phyloP scores from a whole-genome alignment of 1,140 invertebrate species.

The Pseudachorutes palmiensis region DNA sequence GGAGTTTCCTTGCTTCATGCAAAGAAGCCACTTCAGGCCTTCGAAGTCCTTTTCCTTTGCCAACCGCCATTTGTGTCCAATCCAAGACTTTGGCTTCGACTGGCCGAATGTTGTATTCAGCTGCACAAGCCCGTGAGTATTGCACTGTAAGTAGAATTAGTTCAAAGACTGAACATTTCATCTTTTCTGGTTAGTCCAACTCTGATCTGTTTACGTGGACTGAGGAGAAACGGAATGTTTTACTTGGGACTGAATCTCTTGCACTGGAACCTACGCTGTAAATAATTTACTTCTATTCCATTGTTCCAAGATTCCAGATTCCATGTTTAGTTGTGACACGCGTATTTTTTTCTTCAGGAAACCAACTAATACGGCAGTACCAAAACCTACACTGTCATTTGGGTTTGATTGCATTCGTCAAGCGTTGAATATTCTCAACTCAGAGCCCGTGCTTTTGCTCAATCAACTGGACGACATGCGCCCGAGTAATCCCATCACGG shows the following conservation, averaged over 20 bases:
- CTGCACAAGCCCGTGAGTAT: conserved; percentile 55
- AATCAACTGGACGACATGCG: background rate
- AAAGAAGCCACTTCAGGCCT: conserved; percentile 69
- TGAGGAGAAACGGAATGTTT: conserved; percentile 54
- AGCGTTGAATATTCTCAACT: conserved; percentile 57
- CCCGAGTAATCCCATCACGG: conserved; percentile 28
- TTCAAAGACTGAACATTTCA: too few species aligned
- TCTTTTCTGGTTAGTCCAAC: too few species aligned
- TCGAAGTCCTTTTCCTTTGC: conserved; percentile 83
- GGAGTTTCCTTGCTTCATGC: conserved; percentile 76
- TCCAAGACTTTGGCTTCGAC: conserved; percentile 78
- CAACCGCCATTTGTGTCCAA: conserved; percentile 71
- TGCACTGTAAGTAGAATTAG: too few species aligned
- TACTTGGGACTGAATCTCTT: conserved; percentile 1
- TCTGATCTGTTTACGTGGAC: conserved; percentile 56
- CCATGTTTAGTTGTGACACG: background rate
- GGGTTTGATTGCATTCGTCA: conserved; percentile 78
- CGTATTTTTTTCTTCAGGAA: background rate
- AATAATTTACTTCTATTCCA: background rate
- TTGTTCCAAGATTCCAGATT: too few species aligned
- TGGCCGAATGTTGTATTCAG: conserved; percentile 85
- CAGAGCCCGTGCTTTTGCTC: too few species aligned
- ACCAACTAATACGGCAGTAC: conserved; percentile 39
- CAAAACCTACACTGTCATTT: conserved; percentile 81
- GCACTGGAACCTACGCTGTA: background rate